Base-by-base conservation (phyloP, 1,140 invertebrate species). In the Lasioglossum albipes region DNA sequence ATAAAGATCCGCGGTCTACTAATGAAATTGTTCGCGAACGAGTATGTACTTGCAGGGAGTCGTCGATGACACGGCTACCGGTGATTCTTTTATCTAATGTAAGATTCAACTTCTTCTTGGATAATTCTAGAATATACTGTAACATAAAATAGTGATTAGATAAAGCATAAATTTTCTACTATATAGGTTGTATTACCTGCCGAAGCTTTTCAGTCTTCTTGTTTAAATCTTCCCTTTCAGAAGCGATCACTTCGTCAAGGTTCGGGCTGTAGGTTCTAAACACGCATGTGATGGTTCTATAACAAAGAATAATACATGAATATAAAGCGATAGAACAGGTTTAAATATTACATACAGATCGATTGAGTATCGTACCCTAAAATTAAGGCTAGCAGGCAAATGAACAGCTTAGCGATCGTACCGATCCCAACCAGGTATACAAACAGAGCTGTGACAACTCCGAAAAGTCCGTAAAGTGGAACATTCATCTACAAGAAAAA, bases 21-120 rank as follows among this genome's bases (percentile, higher is more conserved):
- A 27, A 27, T 72, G 54, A 59, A 85, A 70, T 20, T 82, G 61
- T 45, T 71, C 78, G 66, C 9, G 68, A 82, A 75, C 52, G 83
- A 59, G 41, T 85, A 87, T 88, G 87, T 89, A 93, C 92, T 90
- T 96, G 95, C 75, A 96, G 90, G 79, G 95, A 95, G 89, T 96
- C 95, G 93, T 96, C 96, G 84, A 96, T 96, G 42, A 95, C 93
- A 85, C 93, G 94, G 76, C 95, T 95, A 75, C 96, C 96, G 31
- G 95, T 96, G 79, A 96, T 91, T 89, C 94, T 92, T 87, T 87
- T 93, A 84, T 95, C 94, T 84, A 92, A 87, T 81, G 93, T 94
- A 76, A 92, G 92, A 79, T 86, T 92, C 81, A 91, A 87, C 86
- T 90, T 93, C 74, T 89, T 79, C 31, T 86, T 88, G 36, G 90